A percentile compares a stretch with the other conserved stretches of the same genome.
Evolutionary conservation across 2,888 invertebrate species (phyloP).

Genomic region (Tetranychus piercei): DNA sequence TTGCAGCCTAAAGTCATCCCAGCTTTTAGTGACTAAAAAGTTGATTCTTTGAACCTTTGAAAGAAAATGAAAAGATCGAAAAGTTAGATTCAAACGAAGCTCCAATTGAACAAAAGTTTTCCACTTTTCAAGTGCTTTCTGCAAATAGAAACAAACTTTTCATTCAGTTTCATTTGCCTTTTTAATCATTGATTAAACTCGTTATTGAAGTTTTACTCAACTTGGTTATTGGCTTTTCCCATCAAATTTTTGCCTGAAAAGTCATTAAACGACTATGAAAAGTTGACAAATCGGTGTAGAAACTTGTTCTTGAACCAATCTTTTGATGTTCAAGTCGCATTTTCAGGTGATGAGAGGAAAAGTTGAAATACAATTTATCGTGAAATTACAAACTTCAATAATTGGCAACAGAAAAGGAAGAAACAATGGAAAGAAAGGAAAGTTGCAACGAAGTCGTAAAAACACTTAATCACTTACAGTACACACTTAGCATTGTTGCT

Average conservation of each 20-base stretch:
- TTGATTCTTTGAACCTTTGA: not conserved
- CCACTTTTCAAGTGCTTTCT: not conserved
- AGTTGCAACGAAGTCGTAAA: not conserved
- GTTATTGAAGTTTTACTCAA: no score
- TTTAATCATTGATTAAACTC: no score
- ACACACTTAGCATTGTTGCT: not conserved
- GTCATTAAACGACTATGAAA: no score
- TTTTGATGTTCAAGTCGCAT: no score
- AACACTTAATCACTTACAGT: not conserved
- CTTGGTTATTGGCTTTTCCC: no score
- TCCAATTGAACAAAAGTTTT: not conserved
- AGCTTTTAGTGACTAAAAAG: not conserved
- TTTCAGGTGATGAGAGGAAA: no score
- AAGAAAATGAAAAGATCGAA: not conserved
- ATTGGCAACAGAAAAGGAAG: not conserved
- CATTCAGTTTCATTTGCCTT: no score
- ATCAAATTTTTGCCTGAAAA: no score
- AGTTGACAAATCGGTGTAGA: no score
- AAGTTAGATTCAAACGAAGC: not conserved
- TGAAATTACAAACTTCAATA: not conserved
- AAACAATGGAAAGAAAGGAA: not conserved
- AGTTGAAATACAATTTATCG: not conserved
- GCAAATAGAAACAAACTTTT: no score
- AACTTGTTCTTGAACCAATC: no score
- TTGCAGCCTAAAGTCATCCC: not conserved